These are phyloP conservation scores for Apamea sordens DNA, from an alignment of 2,888 invertebrate species.

Conservation along the genomic window DNA sequence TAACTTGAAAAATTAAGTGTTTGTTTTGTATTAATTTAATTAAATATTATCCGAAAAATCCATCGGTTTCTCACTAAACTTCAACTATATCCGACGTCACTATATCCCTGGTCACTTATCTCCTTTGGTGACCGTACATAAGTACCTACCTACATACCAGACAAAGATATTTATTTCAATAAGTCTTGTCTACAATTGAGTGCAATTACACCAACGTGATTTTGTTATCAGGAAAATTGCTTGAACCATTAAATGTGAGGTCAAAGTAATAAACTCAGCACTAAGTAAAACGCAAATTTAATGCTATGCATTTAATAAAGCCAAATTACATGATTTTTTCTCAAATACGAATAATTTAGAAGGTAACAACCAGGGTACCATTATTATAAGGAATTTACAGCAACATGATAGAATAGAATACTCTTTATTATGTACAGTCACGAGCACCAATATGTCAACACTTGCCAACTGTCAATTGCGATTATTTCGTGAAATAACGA, in stretches of 20 bases:
- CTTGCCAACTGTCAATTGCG: too few relatives aligned
- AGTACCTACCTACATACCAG: constrained; percentile 2
- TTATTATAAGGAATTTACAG: not conserved
- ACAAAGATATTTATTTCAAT: constrained; percentile 50
- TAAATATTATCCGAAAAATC: too few relatives aligned
- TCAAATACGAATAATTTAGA: not conserved
- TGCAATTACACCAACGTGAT: constrained; percentile 58
- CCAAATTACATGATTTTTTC: not conserved
- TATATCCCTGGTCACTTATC: too few relatives aligned
- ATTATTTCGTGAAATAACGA: too few relatives aligned
- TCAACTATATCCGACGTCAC: too few relatives aligned
- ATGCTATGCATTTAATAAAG: constrained; percentile 13
- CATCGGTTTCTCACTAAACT: too few relatives aligned
- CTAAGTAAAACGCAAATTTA: constrained; percentile 35
- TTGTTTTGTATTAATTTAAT: too few relatives aligned
- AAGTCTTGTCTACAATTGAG: constrained; percentile 50
- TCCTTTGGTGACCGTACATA: not conserved
- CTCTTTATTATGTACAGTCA: too few relatives aligned
- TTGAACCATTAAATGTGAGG: constrained; percentile 42
- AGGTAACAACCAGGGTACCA: not conserved
- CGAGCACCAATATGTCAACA: too few relatives aligned
- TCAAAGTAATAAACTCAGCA: constrained; percentile 53
- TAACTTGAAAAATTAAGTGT: too few relatives aligned
- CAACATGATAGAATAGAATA: too few relatives aligned
- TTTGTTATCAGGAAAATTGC: constrained; percentile 58